Percentiles rank a stretch among this genome's conserved stretches.
These are phyloP conservation scores for Geotria australis DNA, from an alignment of 2,797 vertebrate genomes.

Conservation along the genomic window DNA sequence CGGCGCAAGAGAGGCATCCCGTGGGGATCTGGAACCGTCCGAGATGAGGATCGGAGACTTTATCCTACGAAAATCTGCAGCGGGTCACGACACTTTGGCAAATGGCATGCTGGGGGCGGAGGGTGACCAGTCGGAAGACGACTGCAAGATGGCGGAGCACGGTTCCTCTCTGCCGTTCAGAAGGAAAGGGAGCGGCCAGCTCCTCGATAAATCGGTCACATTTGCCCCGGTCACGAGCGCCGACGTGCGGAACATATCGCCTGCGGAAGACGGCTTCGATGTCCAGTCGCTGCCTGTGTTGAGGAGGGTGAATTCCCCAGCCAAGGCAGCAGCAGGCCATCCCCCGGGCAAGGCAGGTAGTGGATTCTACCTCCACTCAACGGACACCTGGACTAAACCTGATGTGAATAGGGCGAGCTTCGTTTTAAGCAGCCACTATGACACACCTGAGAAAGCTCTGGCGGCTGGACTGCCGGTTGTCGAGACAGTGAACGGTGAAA, in stretches of 20 bases:
- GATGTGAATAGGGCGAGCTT: background rate
- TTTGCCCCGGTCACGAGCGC: background rate
- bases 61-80: too few relatives aligned
- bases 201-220: too few relatives aligned
- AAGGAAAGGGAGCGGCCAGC: too few relatives aligned
- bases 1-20: too few relatives aligned
- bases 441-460: background rate
- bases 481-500: background rate
- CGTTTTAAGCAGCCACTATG: background rate
- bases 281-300: too few relatives aligned
- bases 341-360: too few relatives aligned
- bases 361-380: background rate
- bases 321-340: too few relatives aligned
- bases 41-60: background rate
- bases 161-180: background rate
- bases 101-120: background rate
- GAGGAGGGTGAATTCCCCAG: too few relatives aligned
- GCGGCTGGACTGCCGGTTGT: background rate
- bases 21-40: background rate
- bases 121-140: background rate
- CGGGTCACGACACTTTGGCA: too few relatives aligned
- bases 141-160: background rate
- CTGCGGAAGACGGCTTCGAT: background rate
- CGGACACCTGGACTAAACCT: background rate
- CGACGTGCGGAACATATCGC: background rate